Percentiles rank a stretch among this genome's conserved stretches.
Conservation (phyloP, 30 jellyfish, hydroid and myxozoan species). For the Aurelia aurita region DNA sequence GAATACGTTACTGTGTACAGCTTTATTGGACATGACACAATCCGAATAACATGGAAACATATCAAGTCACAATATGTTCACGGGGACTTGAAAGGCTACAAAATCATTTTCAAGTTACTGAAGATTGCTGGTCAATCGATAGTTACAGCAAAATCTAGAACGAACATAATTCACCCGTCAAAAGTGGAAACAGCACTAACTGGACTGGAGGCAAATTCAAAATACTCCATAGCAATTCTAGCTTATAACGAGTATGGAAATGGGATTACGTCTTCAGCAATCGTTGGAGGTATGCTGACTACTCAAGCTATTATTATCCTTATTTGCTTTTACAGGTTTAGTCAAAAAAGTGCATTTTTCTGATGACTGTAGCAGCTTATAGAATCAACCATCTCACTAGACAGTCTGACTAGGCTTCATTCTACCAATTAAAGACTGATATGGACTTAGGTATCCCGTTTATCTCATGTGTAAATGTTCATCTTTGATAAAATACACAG, state of each 20-base stretch:
- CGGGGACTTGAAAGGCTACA: constrained; percentile 75
- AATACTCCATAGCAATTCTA: constrained; percentile 37
- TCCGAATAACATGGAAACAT: constrained; percentile 39
- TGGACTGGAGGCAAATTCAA: constrained; percentile 44
- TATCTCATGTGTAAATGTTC: too few species aligned
- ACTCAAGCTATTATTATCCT: too few species aligned
- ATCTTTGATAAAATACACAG: too few species aligned
- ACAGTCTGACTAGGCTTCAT: too few species aligned
- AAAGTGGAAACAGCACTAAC: neutral
- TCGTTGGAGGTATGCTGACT: constrained; percentile 47
- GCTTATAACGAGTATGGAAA: constrained; percentile 64
- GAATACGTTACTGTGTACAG: constrained; percentile 21
- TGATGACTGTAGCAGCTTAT: too few species aligned
- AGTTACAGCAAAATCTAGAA: neutral
- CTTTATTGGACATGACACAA: constrained; percentile 7
- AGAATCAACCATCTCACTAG: too few species aligned
- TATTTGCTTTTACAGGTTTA: too few species aligned
- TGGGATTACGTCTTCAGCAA: constrained; percentile 34
- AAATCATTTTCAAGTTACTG: constrained; percentile 17
- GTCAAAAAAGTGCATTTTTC: too few species aligned
- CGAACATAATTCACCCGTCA: constrained; percentile 48
- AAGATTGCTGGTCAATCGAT: constrained; percentile 31
- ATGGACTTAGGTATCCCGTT: too few species aligned
- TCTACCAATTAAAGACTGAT: too few species aligned
- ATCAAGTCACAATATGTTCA: constrained; percentile 4